Base-by-base conservation (phyloP, 2,888 invertebrate genomes). In the Chloromyia formosa region DNA sequence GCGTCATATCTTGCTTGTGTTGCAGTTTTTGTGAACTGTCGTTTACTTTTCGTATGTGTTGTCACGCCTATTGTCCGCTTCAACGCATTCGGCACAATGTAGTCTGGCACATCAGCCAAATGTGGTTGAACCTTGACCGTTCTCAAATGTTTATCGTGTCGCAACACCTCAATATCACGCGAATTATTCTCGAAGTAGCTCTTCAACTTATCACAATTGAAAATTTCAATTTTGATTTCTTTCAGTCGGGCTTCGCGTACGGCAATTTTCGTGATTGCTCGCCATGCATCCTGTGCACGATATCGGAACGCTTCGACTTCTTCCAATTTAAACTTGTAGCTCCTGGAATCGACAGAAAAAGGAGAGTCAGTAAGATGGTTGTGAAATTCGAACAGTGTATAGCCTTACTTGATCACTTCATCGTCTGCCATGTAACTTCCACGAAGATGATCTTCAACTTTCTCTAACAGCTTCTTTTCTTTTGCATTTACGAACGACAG, bases 291-390 rank as follows among this genome's bases (percentile, higher is more conserved):
- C 82, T 93, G 90, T 0, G 98, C 94, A 79, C 99, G 88, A 86
- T 99, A 98, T 77, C 94, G 88, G 85, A 99, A 98, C 0, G 97
- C 94, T 83, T 98, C 98, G 66, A 99, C 93, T 86, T 99, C 97
- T 77, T 96, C 94, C 84, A 98, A 88, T 80, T 94, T 94, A 83
- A 99, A 98, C 82, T 96, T 92, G 86, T 97, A 99, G 74, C 94
- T 93, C 84, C 94, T 94, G 80, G 86, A 84, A 79, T 22, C 5
- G 60, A 9, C 42, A 66, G 40, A 3, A 61, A 61, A 22, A 22
- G n/a, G n/a, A n/a, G 10, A 22, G 14, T 61, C 22, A n/a, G 12
- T 20, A 42, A 42, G 12, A 42, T 42, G n/a, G 42, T 42, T 42
- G 42, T 12, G 5, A 42, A 5, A 9, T 42, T n/a, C 16, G 75